A percentile compares a stretch with the other conserved stretches of the same genome.
These are phyloP conservation scores for Tricholauxania praeusta DNA, from an alignment of 2,888 invertebrate genomes.

Conservation along the genomic window DNA sequence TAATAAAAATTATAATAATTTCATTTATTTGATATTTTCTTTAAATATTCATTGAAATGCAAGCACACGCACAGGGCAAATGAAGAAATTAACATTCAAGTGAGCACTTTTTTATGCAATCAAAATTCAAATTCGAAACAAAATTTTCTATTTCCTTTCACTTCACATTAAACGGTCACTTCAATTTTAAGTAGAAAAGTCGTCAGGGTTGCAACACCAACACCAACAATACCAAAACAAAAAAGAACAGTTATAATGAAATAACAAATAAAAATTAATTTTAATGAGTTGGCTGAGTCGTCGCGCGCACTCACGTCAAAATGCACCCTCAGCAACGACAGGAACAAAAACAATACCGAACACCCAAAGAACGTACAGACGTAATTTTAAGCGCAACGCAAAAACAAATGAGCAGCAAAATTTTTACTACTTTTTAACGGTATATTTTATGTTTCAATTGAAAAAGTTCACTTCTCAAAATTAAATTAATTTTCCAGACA, in stretches of 20 bases:
- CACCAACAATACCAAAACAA: slow-evolving; percentile 18
- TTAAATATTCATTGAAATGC: neutral
- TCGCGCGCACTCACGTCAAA: neutral
- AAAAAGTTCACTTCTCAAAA: neutral
- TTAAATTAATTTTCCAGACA: neutral
- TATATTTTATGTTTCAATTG: slow-evolving; percentile 6
- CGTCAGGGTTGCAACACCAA: slow-evolving; percentile 3
- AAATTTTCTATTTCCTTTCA: no score
- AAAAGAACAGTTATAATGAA: slow-evolving; percentile 4
- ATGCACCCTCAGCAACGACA: neutral
- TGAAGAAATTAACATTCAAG: slow-evolving; percentile 22
- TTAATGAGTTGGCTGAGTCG: no score
- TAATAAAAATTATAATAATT: no score
- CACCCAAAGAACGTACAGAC: neutral
- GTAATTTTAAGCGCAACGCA: neutral
- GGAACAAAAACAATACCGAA: slow-evolving; percentile 21
- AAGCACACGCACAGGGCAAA: neutral
- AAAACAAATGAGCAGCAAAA: neutral
- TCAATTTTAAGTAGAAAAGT: slow-evolving; percentile 29
- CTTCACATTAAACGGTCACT: slow-evolving; percentile 41
- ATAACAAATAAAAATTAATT: no score
- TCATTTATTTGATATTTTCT: no score
- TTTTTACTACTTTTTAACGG: neutral
- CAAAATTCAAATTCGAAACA: slow-evolving; percentile 56
- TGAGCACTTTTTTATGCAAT: slow-evolving; percentile 49